Percentiles rank a stretch among this genome's conserved stretches.
phyloP scores from a whole-genome alignment of 2,888 invertebrate species.

The Cryptus viduatorius region DNA sequence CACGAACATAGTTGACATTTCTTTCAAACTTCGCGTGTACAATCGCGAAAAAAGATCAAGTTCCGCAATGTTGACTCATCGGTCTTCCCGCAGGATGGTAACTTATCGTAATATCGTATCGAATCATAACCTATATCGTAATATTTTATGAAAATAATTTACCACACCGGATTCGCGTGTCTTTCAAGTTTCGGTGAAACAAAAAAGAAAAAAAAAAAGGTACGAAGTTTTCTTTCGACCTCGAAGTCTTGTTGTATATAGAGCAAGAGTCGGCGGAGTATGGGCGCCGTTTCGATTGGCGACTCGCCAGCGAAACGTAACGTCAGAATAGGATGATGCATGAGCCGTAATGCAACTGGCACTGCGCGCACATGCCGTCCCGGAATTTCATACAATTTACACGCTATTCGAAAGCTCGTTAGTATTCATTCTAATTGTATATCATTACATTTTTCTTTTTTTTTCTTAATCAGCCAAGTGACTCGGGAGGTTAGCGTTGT shows the following conservation, averaged over 20 bases:
- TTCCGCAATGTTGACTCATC: not conserved
- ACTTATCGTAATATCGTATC: not conserved
- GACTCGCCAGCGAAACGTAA: slow-evolving; percentile 65
- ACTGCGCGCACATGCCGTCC: not conserved
- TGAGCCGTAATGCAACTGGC: slow-evolving; percentile 34
- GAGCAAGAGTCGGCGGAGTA: slow-evolving; percentile 30
- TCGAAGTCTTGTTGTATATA: slow-evolving; percentile 25
- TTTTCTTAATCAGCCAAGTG: not conserved
- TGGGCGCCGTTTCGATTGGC: slow-evolving; percentile 69
- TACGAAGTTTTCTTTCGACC: slow-evolving; percentile 37
- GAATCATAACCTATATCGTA: not conserved
- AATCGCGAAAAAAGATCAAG: not conserved
- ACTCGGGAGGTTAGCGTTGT: not conserved
- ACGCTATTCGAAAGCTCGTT: slow-evolving; percentile 8
- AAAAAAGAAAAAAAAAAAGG: not conserved
- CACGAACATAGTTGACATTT: not conserved
- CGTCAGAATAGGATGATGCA: slow-evolving; percentile 34
- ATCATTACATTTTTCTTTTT: not conserved
- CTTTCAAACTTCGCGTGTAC: not conserved
- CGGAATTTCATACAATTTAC: not conserved
- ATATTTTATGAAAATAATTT: slow-evolving; percentile 5
- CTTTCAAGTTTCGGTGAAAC: slow-evolving; percentile 5
- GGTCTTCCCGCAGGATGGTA: not conserved
- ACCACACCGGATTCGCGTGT: not conserved
- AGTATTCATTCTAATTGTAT: not conserved